These are phyloP conservation scores for Cydia pomonella DNA, from an alignment of 1,140 invertebrate species.

Conservation along the genomic window DNA sequence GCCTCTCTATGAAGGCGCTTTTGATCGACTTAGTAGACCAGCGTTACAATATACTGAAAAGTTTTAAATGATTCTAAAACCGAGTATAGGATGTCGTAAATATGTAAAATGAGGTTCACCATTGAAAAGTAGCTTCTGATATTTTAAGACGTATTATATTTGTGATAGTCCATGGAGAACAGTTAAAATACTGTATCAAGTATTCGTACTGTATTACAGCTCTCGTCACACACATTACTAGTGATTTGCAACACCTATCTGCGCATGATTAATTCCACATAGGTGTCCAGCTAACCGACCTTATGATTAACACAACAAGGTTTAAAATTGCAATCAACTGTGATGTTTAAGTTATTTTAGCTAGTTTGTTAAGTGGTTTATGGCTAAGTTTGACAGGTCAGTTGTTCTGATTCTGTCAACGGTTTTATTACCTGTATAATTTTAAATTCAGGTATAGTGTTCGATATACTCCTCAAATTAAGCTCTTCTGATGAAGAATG, in stretches of 20 bases:
- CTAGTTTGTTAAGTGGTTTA: not conserved
- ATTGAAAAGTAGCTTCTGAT: no score
- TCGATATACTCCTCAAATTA: no score
- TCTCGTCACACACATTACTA: slow-evolving; percentile 11
- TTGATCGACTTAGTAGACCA: no score
- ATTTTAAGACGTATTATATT: no score
- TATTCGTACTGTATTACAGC: not conserved
- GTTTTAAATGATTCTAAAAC: no score
- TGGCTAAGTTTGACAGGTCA: not conserved
- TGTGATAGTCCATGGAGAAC: no score
- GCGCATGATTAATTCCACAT: slow-evolving; percentile 13
- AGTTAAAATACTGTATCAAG: not conserved
- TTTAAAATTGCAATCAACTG: not conserved
- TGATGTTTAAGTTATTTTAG: not conserved
- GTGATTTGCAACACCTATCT: slow-evolving; percentile 11
- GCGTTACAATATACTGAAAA: no score
- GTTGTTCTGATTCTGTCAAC: not conserved
- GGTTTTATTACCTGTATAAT: not conserved
- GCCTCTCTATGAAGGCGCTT: no score
- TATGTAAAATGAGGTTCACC: no score
- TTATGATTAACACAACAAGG: not conserved
- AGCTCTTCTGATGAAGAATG: no score
- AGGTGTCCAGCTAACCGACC: not conserved
- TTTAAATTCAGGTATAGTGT: not conserved
- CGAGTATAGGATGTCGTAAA: no score